Conservation (phyloP, 1,140 invertebrate species). For the Zaprionus davidi region DNA sequence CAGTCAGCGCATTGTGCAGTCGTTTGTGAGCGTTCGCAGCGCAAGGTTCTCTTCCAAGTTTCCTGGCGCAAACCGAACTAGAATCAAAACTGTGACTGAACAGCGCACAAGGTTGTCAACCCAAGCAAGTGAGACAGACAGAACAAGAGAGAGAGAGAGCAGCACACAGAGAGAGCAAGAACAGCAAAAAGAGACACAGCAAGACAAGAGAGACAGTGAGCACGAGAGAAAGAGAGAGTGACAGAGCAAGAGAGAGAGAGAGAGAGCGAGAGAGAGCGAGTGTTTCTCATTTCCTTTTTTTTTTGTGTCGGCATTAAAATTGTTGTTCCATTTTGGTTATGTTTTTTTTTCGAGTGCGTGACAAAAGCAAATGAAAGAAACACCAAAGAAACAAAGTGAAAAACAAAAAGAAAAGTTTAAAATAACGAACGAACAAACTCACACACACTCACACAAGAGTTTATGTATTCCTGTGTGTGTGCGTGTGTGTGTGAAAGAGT, state of each 20-base stretch:
- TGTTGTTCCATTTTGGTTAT: slow-evolving; percentile 43
- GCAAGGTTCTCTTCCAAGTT: slow-evolving; percentile 65
- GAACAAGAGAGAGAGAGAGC: slow-evolving; percentile 3
- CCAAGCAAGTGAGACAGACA: slow-evolving; percentile 13
- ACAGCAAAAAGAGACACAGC: slow-evolving; percentile 6
- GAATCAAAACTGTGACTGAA: slow-evolving; percentile 45
- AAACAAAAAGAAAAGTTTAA: slow-evolving; percentile 34
- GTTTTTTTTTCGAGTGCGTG: slow-evolving; percentile 59
- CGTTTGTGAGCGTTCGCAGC: slow-evolving; percentile 81
- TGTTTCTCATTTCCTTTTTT: slow-evolving; percentile 34
- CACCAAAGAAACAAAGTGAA: slow-evolving; percentile 32
- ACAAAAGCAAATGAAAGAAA: slow-evolving; percentile 41
- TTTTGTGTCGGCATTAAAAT: slow-evolving; percentile 58
- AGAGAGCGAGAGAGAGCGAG: slow-evolving; percentile 23
- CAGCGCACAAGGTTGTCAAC: slow-evolving; percentile 49
- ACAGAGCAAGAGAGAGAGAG: slow-evolving; percentile 22
- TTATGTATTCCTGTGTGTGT: background rate
- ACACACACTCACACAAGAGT: background rate
- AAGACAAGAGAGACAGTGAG: background rate
- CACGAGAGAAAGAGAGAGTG: slow-evolving; percentile 1
- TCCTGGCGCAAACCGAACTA: slow-evolving; percentile 43
- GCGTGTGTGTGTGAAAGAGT: background rate
- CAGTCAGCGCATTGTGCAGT: slow-evolving; percentile 60
- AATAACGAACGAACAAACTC: slow-evolving; percentile 12
- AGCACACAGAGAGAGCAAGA: slow-evolving; percentile 17